Base-by-base conservation (phyloP, 1,140 invertebrate species). In the Cataglyphis hispanica region DNA sequence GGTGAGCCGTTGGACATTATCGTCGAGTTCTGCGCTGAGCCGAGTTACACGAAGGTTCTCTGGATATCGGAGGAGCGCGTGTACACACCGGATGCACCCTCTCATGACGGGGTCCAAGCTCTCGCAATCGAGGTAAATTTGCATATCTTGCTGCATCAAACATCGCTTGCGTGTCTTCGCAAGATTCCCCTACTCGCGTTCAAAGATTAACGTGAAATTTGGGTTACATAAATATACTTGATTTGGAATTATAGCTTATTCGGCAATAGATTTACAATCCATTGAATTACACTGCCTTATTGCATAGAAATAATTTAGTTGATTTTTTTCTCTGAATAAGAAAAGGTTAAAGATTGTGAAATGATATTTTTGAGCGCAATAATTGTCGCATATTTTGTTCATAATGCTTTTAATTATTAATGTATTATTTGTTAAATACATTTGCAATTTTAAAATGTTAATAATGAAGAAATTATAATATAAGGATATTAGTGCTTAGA, bases 1-100 rank as follows among this genome's bases (percentile, higher is more conserved):
- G 96, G 96, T 2, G 94, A 96, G 58, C 89, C 94, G 0, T 90
- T 96, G 60, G 93, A 95, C 67, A 91, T 97, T 1, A 92, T 95
- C 40, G 95, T 96, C 3, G 96, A 96, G 86, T 96, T 96, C 87
- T 97, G 96, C 90, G 95, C 96, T 25, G 96, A 96, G 78, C 96
- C 96, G 0, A 92, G 93, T 58, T 96, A 96, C 78, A 95, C 94
- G 3, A 95, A 95, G 85, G 94, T 96, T 6, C 91, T 96, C 46
- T 97, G 96, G 96, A 93, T 96, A 72, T 95, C 96, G 61, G 93
- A 95, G 43, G 94, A 95, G 63, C 92, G 92, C 61, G 95, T 96
- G 56, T 95, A 96, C 76, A 91, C 94, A 50, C 96, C 96, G 13
- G 96, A 96, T 16, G 91, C 91, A 46, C 93, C 95, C 60, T 88